Conservation (phyloP, 2,888 invertebrate species). For the Cephus nigrinus region DNA sequence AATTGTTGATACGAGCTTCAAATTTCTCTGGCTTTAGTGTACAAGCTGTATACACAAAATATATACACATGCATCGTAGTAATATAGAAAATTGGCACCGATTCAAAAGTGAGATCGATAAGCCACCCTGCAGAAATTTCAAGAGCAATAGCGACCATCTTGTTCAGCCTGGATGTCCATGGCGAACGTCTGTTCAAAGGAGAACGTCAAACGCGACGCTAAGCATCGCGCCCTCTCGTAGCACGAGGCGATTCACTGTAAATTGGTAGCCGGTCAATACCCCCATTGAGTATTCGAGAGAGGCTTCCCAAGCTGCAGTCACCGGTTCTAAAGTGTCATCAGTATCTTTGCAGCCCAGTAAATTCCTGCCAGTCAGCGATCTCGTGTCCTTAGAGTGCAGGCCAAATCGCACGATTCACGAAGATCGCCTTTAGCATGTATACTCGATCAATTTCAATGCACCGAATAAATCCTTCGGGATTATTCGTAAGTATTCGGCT, state of each 20-base stretch:
- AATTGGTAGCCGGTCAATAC: neutral
- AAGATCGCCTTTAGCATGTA: neutral
- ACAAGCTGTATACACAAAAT: neutral
- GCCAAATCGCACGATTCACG: slow-evolving; percentile 17
- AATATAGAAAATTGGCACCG: neutral
- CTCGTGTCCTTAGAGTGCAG: slow-evolving; percentile 10
- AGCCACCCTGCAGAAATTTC: neutral
- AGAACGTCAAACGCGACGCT: neutral
- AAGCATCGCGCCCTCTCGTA: neutral
- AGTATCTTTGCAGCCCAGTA: slow-evolving; percentile 23
- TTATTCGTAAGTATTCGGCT: neutral
- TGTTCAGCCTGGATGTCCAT: neutral
- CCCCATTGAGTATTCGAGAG: neutral
- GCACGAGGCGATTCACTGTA: neutral
- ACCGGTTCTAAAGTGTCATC: slow-evolving; percentile 3
- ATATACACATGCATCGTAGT: neutral
- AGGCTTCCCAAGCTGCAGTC: neutral
- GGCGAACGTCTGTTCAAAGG: neutral
- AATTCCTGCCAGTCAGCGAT: slow-evolving; percentile 16
- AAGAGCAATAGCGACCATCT: neutral
- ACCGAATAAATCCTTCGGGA: neutral
- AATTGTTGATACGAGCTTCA: neutral
- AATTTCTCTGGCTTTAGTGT: neutral
- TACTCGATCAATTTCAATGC: neutral
- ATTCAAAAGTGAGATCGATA: neutral